Evolutionary conservation across 2,888 invertebrate genomes (phyloP), one percentile per base, ranked within the genome.

Genomic region (Nomada flava): DNA sequence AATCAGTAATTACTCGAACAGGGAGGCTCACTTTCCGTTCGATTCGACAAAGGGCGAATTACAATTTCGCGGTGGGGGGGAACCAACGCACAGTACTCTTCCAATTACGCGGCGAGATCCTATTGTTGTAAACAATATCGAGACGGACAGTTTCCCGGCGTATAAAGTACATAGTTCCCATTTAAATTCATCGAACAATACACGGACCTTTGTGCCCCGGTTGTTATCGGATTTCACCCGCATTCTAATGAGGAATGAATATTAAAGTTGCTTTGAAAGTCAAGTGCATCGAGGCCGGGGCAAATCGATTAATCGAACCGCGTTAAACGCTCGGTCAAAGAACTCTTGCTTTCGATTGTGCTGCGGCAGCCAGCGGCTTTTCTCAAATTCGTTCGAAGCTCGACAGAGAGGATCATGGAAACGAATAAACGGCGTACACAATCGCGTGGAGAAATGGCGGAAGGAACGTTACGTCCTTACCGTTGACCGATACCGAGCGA

Each of bases 301-400:
- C 59, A 44, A 68, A 82, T 80, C 81, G 68, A 82, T 81, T 82
- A 71, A 82, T 82, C 68, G 75, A 67, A 52, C 55, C 71, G 72
- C 52, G 68, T 29, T 72, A 77, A 80, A 77, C 50, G 50, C 18
- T 18, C 63, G 52, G 52, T 47, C 50, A 63, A 69, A 57, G 72
- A 72, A 72, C 72, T 73, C 80, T n/a, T 63, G 68, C 63, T 63
- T 71, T 73, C 55, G 47, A 69, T 74, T 26, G 36, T 11, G 18
- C 20, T 47, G 64, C 13, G 23, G 15, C 20, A 53, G 47, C n/a
- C 13, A 26, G 2, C 2, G 23, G 26, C 75, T 71, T 63, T 68
- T 81, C 75, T 81, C 47, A 82, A 63, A 76, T 81, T 71, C 67
- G 68, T 59, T 81, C 52, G 67, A 50, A 26, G 57, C 23, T n/a